Conservation (phyloP, 1,140 invertebrate genomes). For the Megalopta genalis region DNA sequence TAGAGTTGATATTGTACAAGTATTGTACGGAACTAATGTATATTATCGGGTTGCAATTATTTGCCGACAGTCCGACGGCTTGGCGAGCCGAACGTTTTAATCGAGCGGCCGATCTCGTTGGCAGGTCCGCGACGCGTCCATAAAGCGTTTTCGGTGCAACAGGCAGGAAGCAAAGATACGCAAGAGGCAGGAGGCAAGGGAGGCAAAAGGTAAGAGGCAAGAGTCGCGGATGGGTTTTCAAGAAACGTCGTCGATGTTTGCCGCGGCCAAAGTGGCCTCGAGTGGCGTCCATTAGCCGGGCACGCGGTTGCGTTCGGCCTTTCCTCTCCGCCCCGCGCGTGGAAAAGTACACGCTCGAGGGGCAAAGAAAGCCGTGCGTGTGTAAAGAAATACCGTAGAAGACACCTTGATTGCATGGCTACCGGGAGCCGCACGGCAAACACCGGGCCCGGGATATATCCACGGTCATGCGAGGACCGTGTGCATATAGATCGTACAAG, state of each 20-base stretch:
- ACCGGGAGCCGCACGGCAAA: constrained; percentile 75
- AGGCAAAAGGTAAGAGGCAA: constrained; percentile 30
- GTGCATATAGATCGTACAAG: constrained; percentile 58
- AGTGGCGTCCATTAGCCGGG: constrained; percentile 78
- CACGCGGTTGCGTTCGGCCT: constrained; percentile 66
- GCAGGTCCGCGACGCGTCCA: constrained; percentile 5
- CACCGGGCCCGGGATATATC: constrained; percentile 43
- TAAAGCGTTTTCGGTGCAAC: constrained; percentile 58
- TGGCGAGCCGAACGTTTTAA: not conserved
- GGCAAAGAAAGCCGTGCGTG: constrained; percentile 69
- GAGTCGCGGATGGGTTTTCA: constrained; percentile 74
- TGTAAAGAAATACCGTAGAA: constrained; percentile 77
- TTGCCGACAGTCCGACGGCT: too few relatives aligned
- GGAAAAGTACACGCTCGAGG: constrained; percentile 67
- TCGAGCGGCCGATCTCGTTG: constrained; percentile 3
- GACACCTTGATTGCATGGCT: constrained; percentile 75
- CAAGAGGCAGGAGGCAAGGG: constrained; percentile 30
- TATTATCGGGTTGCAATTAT: too few relatives aligned
- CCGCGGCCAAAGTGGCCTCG: constrained; percentile 77
- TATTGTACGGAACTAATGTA: too few relatives aligned
- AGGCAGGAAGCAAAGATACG: constrained; percentile 24
- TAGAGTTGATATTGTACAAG: too few relatives aligned
- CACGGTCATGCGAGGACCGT: constrained; percentile 53
- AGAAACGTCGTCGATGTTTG: constrained; percentile 77
- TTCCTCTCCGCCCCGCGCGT: constrained; percentile 48